Base-by-base conservation (phyloP, 2,797 vertebrate species). In the Xerus rutilus region DNA sequence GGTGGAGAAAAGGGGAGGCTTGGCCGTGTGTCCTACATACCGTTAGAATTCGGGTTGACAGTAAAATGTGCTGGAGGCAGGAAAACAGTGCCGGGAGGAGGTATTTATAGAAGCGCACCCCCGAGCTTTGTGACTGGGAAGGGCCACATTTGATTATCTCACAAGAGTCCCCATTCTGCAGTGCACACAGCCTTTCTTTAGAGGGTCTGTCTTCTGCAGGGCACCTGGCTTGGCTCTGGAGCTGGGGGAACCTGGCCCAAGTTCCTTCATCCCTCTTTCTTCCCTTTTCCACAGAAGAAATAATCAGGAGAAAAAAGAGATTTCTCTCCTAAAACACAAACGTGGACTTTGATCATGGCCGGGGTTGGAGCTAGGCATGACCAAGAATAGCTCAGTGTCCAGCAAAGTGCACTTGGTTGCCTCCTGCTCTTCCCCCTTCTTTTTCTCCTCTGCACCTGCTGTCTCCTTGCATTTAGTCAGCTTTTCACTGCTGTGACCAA, bases 251-350 rank as follows among this genome's bases (percentile, higher is more conserved):
- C 8, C 64, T 5, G 14, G 54, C 90, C 35, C 49, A 5, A 39
- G 5, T 9, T 9, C 4, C 39, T 21, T 6, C 3, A 7, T 0
- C 17, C 12, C n/a, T 21, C 73, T 49, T 35, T 78, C 47, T 18
- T 57, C 32, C 30, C n/a, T 69, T 13, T 47, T 54, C n/a, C 59
- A 35, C n/a, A 57, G 69, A 78, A 69, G 69, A 23, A 91, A 69
- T 73, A 88, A 69, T 54, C 57, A 18, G 77, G 91, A 78, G 73
- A 64, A 65, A 65, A 79, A 69, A 69, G 77, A 47, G 5, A 45
- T n/a, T 39, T 89, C 85, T 43, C 7, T 83, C 89, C n/a, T 4
- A 49, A 83, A 62, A 88, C 73, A 59, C 15, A 78, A 90, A 85
- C 30, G 4, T 88, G 43, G 30, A 59, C 52, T 64, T 23, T 76